These are phyloP conservation scores for Grantiella picta DNA, from an alignment of 2,113 vertebrate species.

Conservation along the genomic window DNA sequence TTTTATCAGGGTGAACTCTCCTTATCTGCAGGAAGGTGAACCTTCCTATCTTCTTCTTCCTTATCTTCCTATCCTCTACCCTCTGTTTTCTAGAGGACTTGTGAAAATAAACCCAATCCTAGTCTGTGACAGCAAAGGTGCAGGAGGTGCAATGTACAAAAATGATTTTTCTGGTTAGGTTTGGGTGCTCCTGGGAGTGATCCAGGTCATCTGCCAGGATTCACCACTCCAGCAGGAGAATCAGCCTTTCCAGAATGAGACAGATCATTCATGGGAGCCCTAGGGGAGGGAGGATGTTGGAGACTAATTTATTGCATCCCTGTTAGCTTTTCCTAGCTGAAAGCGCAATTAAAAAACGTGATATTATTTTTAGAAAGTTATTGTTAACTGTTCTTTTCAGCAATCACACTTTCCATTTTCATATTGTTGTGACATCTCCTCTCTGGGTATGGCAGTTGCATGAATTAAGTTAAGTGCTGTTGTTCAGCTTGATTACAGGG, in stretches of 20 bases:
- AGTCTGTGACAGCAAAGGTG: background rate
- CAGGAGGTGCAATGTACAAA: background rate
- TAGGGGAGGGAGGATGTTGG: background rate
- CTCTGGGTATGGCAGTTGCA: conserved; percentile 4
- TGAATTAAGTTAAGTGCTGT: conserved; percentile 58
- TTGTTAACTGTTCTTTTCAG: background rate
- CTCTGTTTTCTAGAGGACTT: background rate
- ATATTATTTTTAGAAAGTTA: conserved; percentile 14
- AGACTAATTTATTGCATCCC: background rate
- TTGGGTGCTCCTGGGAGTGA: background rate
- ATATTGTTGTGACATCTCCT: conserved; percentile 39
- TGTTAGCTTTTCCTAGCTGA: background rate
- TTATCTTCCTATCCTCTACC: background rate
- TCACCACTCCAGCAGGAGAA: background rate
- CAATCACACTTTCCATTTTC: conserved; percentile 5
- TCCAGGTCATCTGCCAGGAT: background rate
- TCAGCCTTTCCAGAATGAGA: background rate
- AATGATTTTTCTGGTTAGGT: background rate
- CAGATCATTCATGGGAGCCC: background rate
- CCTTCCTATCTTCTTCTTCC: background rate
- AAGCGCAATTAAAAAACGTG: background rate
- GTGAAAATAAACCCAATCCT: background rate
- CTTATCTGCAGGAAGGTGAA: background rate
- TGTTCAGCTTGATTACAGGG: conserved; percentile 52
- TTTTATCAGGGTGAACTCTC: background rate